Evolutionary conservation across 2,113 vertebrate species (phyloP).

Genomic region (Pteruthius melanotis): DNA sequence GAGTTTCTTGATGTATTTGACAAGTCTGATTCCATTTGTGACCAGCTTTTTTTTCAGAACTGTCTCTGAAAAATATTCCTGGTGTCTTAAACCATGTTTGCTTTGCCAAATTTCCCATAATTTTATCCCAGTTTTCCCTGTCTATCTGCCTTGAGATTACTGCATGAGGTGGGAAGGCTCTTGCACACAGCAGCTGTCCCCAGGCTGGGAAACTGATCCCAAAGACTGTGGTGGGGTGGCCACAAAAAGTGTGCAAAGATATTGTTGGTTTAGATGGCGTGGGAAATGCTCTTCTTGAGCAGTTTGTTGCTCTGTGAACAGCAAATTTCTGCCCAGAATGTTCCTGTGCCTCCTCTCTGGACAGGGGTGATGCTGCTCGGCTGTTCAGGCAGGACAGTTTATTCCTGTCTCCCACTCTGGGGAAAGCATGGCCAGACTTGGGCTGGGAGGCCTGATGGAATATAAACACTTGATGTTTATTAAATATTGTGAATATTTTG

Average conservation of each 20-base stretch:
- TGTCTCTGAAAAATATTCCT: neutral
- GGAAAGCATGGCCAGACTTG: neutral
- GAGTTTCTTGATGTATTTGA: neutral
- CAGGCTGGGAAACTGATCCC: neutral
- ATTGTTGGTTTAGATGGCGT: neutral
- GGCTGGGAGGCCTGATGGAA: neutral
- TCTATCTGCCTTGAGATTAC: neutral
- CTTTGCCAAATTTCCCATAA: neutral
- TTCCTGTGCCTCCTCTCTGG: neutral
- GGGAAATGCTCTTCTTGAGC: neutral
- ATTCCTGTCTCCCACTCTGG: neutral
- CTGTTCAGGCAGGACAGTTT: neutral
- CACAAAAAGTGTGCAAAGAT: neutral
- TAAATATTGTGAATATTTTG: slow-evolving; percentile 22
- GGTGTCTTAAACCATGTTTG: neutral
- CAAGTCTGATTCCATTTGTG: neutral
- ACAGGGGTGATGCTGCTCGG: neutral
- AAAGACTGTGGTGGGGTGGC: neutral
- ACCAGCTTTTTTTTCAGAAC: neutral
- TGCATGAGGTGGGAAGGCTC: neutral
- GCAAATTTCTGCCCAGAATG: neutral
- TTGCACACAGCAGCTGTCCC: neutral
- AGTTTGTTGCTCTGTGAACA: neutral
- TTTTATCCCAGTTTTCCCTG: neutral
- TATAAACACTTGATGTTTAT: slow-evolving; percentile 16